Percentiles rank a stretch among this genome's conserved stretches.
Evolutionary conservation across 2,888 invertebrate genomes (phyloP).

Genomic region (Alcis repandata): DNA sequence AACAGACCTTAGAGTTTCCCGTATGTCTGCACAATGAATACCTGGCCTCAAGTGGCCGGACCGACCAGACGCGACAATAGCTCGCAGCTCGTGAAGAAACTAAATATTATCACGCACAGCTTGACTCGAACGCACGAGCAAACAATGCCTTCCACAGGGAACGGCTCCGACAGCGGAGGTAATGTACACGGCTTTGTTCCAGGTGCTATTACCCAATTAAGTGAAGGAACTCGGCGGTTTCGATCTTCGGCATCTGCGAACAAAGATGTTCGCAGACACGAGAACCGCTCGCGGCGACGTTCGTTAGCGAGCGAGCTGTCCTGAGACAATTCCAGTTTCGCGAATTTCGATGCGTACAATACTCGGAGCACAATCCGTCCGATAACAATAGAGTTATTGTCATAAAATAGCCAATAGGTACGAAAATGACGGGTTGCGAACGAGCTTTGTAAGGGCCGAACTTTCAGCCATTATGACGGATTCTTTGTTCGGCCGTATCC

Average conservation of each 20-base stretch:
- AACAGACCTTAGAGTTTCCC: slow-evolving; percentile 76
- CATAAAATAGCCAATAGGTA: slow-evolving; percentile 86
- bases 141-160: slow-evolving; percentile 59
- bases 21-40: slow-evolving; percentile 73
- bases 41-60: slow-evolving; percentile 73
- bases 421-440: slow-evolving; percentile 84
- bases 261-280: slow-evolving; percentile 50
- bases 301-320: slow-evolving; percentile 70
- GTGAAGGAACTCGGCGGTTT: slow-evolving; percentile 50
- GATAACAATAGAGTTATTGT: slow-evolving; percentile 81
- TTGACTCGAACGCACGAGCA: slow-evolving; percentile 60
- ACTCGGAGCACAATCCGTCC: slow-evolving; percentile 67
- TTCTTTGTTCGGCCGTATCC: slow-evolving; percentile 80
- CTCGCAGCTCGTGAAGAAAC: slow-evolving; percentile 69
- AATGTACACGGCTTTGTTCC: slow-evolving; percentile 53
- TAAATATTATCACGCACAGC: slow-evolving; percentile 84
- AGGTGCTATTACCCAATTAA: slow-evolving; percentile 45
- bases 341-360: slow-evolving; percentile 78
- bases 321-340: slow-evolving; percentile 84
- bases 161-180: slow-evolving; percentile 44
- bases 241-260: slow-evolving; percentile 51
- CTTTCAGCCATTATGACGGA: slow-evolving; percentile 78
- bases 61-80: slow-evolving; percentile 69
- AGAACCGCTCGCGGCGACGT: slow-evolving; percentile 65
- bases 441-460: slow-evolving; percentile 74